Base-by-base conservation (phyloP, 2,888 invertebrate species). In the Nemotelus nigrinus region DNA sequence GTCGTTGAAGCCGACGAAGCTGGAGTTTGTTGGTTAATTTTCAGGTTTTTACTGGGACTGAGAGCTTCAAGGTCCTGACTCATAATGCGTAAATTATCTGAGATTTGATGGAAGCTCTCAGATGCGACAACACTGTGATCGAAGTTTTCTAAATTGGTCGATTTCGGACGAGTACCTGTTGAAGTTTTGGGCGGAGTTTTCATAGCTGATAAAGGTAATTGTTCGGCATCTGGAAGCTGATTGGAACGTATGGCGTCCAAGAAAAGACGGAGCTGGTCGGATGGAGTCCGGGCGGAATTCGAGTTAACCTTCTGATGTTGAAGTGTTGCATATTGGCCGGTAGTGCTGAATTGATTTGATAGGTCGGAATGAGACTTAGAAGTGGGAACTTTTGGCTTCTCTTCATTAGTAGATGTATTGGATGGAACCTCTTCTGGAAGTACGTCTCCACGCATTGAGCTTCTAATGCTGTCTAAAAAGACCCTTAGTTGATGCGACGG, bases 171-270 rank as follows among this genome's bases (percentile, higher is more conserved):
- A n/a, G 10, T 47, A 7, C 48, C 44, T 79, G 85, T 85, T 8
- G 84, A 83, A 2, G 53, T 57, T 71, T 86, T 85, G 6, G 83
- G 83, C 10, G 74, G 74, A 7, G 74, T 74, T 63, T 74, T 74
- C 2, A 47, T 74, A 6, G 63, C 41, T 2, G 74, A 3, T 25
- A 74, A 41, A 25, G 58, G 72, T 48, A 48, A 63, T 41, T 47
- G 60, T 45, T 83, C 83, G 25, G 72, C 83, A 70, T 87, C 87
- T 71, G 85, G 86, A 78, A 87, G 84, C 82, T 87, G 86, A 81
- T 87, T 87, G 10, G 86, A 83, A 39, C 87, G 85, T 81, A 87
- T 87, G 6, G 87, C 87, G 80, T 87, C 87, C 5, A 87, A 81
- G 79, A 87, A 87, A 60, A 86, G 84, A 45, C 87, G 82, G 76